Conservation (phyloP, 2,797 vertebrate species). For the Staurois parvus region DNA sequence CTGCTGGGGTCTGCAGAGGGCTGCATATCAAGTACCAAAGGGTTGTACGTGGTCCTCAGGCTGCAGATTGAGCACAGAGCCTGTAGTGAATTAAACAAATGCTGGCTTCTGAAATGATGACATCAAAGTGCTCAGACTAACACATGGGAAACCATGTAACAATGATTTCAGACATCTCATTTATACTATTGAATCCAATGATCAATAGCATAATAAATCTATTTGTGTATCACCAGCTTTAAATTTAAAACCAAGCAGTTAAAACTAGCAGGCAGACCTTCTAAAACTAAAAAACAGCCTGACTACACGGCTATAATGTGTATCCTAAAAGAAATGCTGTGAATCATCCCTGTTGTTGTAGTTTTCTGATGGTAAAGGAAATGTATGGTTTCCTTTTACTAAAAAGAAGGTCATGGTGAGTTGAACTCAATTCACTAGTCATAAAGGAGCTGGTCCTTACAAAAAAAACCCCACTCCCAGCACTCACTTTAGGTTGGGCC, state of each 20-base stretch:
- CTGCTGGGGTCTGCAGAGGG: too few species aligned
- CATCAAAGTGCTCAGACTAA: too few species aligned
- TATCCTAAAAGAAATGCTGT: not conserved
- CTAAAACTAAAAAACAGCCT: slow-evolving; percentile 17
- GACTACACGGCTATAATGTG: not conserved
- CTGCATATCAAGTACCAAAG: too few species aligned
- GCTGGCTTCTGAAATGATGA: too few species aligned
- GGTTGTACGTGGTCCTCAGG: too few species aligned
- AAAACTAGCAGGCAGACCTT: slow-evolving; percentile 3
- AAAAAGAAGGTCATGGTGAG: slow-evolving; percentile 33
- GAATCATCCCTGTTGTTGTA: slow-evolving; percentile 29
- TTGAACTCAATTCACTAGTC: slow-evolving; percentile 37
- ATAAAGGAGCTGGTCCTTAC: slow-evolving; percentile 26
- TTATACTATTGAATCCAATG: too few species aligned
- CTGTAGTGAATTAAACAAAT: too few species aligned
- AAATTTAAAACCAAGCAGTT: not conserved
- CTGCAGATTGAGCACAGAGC: too few species aligned
- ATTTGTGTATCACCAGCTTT: not conserved
- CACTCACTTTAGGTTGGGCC: not conserved
- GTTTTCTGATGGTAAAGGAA: slow-evolving; percentile 30
- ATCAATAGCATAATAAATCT: too few species aligned
- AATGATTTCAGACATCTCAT: too few species aligned
- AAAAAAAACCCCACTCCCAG: not conserved
- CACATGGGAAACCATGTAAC: too few species aligned
- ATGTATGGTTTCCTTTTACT: slow-evolving; percentile 45